Evolutionary conservation across 2,888 invertebrate species (phyloP).

Genomic region (Cataglyphis rosenhaueri): DNA sequence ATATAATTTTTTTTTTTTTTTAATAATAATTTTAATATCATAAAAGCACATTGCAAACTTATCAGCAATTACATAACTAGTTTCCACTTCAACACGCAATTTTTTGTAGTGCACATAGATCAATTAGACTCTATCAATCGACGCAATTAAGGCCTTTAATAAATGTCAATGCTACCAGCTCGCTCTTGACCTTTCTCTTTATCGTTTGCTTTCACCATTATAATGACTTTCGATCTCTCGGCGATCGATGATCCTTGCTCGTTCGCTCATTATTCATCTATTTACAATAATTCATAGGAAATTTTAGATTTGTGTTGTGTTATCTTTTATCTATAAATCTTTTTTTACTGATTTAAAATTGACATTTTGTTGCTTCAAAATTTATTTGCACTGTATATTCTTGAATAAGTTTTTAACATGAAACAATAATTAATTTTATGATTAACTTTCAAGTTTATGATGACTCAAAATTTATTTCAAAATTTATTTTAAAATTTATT

Average conservation of each 20-base stretch:
- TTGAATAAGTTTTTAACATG: background rate
- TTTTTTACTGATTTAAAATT: background rate
- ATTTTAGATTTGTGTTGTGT: background rate
- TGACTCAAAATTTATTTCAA: background rate
- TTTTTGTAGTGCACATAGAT: background rate
- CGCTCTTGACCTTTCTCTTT: slow-evolving; percentile 26
- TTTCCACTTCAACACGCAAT: background rate
- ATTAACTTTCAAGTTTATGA: background rate
- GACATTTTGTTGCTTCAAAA: background rate
- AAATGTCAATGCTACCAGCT: slow-evolving; percentile 49
- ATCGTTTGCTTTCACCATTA: slow-evolving; percentile 36
- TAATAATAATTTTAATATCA: background rate
- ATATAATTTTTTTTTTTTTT: background rate
- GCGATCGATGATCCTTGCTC: slow-evolving; percentile 54
- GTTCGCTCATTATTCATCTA: background rate
- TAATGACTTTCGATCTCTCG: slow-evolving; percentile 68
- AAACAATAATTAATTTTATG: background rate
- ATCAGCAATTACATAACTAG: background rate
- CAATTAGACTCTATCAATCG: background rate
- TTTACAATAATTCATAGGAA: background rate
- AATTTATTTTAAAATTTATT: too few relatives aligned
- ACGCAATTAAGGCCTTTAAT: slow-evolving; percentile 47
- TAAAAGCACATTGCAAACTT: background rate
- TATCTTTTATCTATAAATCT: background rate
- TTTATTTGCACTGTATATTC: too few relatives aligned